These are phyloP conservation scores for Contarinia nasturtii DNA, from an alignment of 1,140 invertebrate genomes.

Conservation along the genomic window DNA sequence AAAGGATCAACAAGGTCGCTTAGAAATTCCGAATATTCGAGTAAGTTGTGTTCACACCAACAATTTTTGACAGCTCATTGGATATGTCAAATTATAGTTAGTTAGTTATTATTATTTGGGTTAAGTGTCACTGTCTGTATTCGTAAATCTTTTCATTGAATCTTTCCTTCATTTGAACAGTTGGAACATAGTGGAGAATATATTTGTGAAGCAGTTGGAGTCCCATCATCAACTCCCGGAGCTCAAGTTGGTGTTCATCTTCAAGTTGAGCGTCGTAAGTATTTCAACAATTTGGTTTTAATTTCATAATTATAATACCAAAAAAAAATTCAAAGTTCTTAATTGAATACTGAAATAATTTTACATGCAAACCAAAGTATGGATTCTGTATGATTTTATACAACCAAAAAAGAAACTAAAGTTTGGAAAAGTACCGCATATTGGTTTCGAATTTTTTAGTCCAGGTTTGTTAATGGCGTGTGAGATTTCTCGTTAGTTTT, in stretches of 20 bases:
- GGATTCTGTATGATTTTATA: constrained; percentile 20
- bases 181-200: constrained; percentile 57
- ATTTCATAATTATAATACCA: no score
- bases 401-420: constrained; percentile 16
- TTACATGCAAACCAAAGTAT: constrained; percentile 14
- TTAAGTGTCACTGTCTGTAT: no score
- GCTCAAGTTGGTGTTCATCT: constrained; percentile 39
- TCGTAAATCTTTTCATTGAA: no score
- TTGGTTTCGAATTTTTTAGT: constrained; percentile 22
- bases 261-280: constrained; percentile 55
- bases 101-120: no score
- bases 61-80: no score
- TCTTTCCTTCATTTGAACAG: constrained; percentile 17
- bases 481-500: not conserved
- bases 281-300: constrained; percentile 6
- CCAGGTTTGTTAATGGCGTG: constrained; percentile 13
- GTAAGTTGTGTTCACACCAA: no score
- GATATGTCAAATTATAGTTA: no score
- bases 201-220: constrained; percentile 58
- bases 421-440: constrained; percentile 22
- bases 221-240: constrained; percentile 26
- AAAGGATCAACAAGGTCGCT: constrained; percentile 47
- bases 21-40: constrained; percentile 72
- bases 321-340: no score
- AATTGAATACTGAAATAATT: no score